Evolutionary conservation across 2,888 invertebrate species (phyloP).

Genomic region (Cacoxenus indagator): DNA sequence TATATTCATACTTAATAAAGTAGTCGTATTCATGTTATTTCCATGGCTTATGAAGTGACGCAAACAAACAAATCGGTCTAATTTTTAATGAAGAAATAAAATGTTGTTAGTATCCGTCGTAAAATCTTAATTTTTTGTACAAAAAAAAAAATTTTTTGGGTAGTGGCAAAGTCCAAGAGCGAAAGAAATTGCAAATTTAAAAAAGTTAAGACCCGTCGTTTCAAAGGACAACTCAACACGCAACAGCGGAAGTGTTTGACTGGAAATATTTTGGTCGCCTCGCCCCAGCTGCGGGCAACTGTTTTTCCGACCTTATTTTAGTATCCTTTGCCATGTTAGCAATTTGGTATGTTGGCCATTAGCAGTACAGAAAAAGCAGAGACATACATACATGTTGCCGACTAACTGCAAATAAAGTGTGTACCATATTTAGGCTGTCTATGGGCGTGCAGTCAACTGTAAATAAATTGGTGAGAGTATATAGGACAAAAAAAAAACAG

Average conservation of each 20-base stretch:
- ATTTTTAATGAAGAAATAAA: slow-evolving; percentile 62
- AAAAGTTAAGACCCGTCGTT: slow-evolving; percentile 34
- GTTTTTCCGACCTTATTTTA: slow-evolving; percentile 45
- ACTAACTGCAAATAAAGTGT: not conserved
- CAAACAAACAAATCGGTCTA: slow-evolving; percentile 47
- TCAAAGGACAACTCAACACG: slow-evolving; percentile 33
- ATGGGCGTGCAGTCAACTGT: not conserved
- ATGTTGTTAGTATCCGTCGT: slow-evolving; percentile 48
- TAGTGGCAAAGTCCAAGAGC: not conserved
- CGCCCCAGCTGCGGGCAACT: slow-evolving; percentile 15
- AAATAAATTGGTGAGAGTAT: not conserved
- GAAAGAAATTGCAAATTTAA: slow-evolving; percentile 35
- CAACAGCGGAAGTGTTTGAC: slow-evolving; percentile 47
- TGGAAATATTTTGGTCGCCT: slow-evolving; percentile 57
- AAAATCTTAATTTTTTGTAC: slow-evolving; percentile 39
- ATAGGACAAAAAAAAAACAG: not conserved
- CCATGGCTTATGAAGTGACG: not conserved
- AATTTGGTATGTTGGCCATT: slow-evolving; percentile 4
- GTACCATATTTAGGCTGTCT: not conserved
- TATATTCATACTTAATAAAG: not conserved
- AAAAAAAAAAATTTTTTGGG: too few relatives aligned
- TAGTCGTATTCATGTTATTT: not conserved
- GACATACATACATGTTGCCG: not conserved
- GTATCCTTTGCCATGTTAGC: slow-evolving; percentile 31
- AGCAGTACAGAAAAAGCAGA: too few relatives aligned